Evolutionary conservation across 2,797 vertebrate genomes (phyloP).

Genomic region (Poliocrania exsul): DNA sequence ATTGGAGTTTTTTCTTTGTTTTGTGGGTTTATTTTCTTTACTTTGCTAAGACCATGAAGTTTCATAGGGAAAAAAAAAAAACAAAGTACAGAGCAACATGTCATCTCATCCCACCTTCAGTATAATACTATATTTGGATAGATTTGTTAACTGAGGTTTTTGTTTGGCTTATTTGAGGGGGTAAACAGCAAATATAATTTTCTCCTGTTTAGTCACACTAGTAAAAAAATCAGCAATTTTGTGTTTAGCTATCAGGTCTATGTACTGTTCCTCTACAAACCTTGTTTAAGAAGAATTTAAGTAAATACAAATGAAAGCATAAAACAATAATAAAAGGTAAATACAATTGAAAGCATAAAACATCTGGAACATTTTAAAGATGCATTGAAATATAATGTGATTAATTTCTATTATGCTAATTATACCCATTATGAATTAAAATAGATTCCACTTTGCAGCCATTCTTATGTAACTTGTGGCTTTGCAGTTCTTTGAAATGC

Average conservation of each 20-base stretch:
- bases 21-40: background rate
- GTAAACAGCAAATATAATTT: background rate
- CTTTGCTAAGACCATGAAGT: background rate
- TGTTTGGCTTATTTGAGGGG: background rate
- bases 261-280: background rate
- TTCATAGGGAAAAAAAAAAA: background rate
- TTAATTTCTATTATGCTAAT: slow-evolving; percentile 20
- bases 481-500: slow-evolving; percentile 45
- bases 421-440: background rate
- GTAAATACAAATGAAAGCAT: background rate
- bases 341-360: background rate
- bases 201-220: background rate
- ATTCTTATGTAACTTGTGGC: slow-evolving; percentile 30
- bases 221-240: background rate
- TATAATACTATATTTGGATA: background rate
- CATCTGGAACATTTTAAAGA: slow-evolving; percentile 41
- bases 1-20: background rate
- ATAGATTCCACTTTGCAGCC: background rate
- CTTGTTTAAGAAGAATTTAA: slow-evolving; percentile 1
- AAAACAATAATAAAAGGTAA: too few relatives aligned
- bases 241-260: background rate
- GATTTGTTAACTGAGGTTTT: background rate
- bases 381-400: background rate
- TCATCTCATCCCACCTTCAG: background rate
- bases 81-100: background rate